These are phyloP conservation scores for Allenopithecus nigroviridis DNA, from an alignment of 2,797 vertebrate species.

Conservation along the genomic window DNA sequence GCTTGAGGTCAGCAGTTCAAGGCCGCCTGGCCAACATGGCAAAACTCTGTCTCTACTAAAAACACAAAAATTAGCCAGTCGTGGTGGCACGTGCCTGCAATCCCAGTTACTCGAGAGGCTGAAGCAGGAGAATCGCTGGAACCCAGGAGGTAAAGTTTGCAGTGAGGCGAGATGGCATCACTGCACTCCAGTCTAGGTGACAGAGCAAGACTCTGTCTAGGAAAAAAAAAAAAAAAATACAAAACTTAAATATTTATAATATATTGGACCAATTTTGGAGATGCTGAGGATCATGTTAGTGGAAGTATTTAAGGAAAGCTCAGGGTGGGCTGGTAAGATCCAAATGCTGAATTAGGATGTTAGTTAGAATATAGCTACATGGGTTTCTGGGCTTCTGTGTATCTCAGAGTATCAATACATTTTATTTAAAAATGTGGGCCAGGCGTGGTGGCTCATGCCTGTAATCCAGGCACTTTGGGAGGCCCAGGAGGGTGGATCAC, in stretches of 20 bases:
- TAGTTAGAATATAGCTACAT: neutral
- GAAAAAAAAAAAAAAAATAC: neutral
- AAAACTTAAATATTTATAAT: neutral
- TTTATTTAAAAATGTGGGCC: neutral
- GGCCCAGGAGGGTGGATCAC: neutral
- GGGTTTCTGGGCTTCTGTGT: neutral
- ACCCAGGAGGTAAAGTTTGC: neutral
- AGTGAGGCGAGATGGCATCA: neutral
- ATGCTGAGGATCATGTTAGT: neutral
- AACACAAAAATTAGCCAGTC: neutral
- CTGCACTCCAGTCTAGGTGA: neutral
- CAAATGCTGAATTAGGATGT: neutral
- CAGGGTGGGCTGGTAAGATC: neutral
- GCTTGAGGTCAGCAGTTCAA: neutral
- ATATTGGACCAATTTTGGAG: neutral
- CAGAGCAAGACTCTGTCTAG: neutral
- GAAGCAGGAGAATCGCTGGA: neutral
- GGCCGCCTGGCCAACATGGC: neutral
- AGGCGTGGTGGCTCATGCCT: neutral
- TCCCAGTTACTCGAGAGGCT: neutral
- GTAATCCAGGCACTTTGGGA: neutral
- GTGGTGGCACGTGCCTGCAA: neutral
- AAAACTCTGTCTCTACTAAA: neutral
- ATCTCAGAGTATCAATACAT: neutral
- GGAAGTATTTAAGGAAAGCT: neutral